A percentile compares a stretch with the other conserved stretches of the same genome.
These are phyloP conservation scores for Chlorospingus flavigularis DNA, from an alignment of 2,797 vertebrate genomes.

Conservation along the genomic window DNA sequence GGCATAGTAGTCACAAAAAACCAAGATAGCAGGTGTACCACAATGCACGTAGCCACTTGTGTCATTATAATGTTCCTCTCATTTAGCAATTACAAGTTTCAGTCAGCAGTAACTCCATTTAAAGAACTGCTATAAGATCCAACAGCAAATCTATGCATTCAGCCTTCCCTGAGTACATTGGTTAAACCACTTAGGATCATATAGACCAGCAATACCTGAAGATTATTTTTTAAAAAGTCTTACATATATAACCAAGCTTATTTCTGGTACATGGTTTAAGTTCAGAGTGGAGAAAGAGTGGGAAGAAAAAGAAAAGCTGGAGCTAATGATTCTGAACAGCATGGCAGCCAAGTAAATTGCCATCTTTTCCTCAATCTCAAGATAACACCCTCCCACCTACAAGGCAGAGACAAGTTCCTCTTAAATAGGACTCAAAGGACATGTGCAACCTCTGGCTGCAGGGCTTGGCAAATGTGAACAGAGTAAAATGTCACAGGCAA, in stretches of 20 bases:
- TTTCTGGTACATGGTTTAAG: not conserved
- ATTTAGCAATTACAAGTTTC: not conserved
- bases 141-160: not conserved
- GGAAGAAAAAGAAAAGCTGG: not conserved
- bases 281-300: not conserved
- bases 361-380: not conserved
- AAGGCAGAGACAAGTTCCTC: not conserved
- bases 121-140: not conserved
- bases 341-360: not conserved
- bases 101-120: not conserved
- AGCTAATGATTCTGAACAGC: not conserved
- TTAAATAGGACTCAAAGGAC: not conserved
- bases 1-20: not conserved
- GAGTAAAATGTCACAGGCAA: not conserved
- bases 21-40: not conserved
- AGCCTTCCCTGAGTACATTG: not conserved
- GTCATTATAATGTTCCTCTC: not conserved
- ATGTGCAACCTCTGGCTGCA: not conserved
- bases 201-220: not conserved
- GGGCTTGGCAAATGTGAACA: not conserved
- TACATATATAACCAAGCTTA: not conserved
- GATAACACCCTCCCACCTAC: not conserved
- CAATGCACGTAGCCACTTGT: accelerated
- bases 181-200: not conserved
- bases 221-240: not conserved